These are phyloP conservation scores for Drosophila lowei DNA, from an alignment of 1,140 invertebrate species.

Conservation along the genomic window DNA sequence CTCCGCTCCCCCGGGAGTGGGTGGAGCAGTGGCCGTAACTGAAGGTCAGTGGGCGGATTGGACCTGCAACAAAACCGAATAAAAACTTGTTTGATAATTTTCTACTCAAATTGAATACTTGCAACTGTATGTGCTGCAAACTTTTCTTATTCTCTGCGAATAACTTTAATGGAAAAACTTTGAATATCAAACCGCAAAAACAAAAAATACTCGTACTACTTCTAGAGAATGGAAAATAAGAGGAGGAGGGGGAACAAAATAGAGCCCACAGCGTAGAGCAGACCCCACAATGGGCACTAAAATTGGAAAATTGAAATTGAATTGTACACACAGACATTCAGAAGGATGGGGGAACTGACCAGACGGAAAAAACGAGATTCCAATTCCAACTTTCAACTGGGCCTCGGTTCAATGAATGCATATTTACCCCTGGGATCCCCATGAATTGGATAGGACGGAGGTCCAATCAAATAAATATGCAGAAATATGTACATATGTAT, in stretches of 20 bases:
- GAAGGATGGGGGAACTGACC: conserved; percentile 3
- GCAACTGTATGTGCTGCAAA: conserved; percentile 64
- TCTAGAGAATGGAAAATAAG: conserved; percentile 1
- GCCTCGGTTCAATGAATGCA: conserved; percentile 42
- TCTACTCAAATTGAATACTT: conserved; percentile 79
- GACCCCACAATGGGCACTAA: conserved; percentile 42
- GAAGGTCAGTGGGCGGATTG: conserved; percentile 63
- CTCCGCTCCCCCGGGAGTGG: conserved; percentile 6
- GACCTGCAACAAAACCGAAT: conserved; percentile 16
- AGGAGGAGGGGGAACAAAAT: background rate
- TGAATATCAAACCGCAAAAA: conserved; percentile 80
- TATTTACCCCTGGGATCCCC: conserved; percentile 38
- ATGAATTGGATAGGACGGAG: conserved; percentile 10
- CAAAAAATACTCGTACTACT: conserved; percentile 39
- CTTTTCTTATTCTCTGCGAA: conserved; percentile 76
- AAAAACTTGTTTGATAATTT: conserved; percentile 77
- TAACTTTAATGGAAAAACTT: conserved; percentile 82
- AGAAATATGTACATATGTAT: conserved; percentile 25
- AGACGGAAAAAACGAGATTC: conserved; percentile 39
- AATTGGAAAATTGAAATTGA: conserved; percentile 80
- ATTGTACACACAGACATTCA: conserved; percentile 54
- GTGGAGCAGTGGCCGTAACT: conserved; percentile 13
- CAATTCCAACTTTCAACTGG: conserved; percentile 29
- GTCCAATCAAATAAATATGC: conserved; percentile 50
- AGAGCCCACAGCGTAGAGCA: conserved; percentile 9